Evolutionary conservation across 2,888 invertebrate species (phyloP).

Genomic region (Tiphia femorata): DNA sequence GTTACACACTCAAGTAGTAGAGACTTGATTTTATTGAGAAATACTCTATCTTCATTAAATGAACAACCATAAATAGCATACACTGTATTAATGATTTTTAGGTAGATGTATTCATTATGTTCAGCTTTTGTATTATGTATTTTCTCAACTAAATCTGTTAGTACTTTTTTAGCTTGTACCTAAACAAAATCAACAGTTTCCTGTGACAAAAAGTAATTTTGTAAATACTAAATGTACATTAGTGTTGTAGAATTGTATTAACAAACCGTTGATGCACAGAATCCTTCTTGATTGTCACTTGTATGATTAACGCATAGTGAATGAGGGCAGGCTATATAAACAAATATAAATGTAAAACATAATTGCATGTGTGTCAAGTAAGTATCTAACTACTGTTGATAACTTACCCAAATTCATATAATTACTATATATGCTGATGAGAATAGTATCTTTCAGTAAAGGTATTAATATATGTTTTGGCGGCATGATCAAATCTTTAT

Average conservation of each 20-base stretch:
- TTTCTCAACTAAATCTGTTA: conserved; percentile 24
- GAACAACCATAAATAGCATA: conserved; percentile 33
- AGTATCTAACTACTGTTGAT: too few species aligned
- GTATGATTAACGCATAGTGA: too few species aligned
- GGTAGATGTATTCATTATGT: conserved; percentile 50
- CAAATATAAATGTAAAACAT: conserved; percentile 1
- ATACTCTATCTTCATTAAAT: conserved; percentile 15
- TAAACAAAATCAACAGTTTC: neutral
- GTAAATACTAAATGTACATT: too few species aligned
- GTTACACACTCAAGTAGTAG: conserved; percentile 50
- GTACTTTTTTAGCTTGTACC: neutral
- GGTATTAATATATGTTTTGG: conserved; percentile 40
- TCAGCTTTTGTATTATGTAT: conserved; percentile 35
- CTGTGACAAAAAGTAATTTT: neutral
- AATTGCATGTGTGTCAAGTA: too few species aligned
- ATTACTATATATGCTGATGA: too few species aligned
- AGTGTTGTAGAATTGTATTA: too few species aligned
- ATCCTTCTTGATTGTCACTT: too few species aligned
- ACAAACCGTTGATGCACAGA: too few species aligned
- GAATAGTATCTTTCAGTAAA: conserved; percentile 43
- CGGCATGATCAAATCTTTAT: conserved; percentile 51
- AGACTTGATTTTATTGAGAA: conserved; percentile 44
- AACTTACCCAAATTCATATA: too few species aligned
- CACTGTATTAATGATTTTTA: conserved; percentile 49
- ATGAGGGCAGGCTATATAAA: too few species aligned